phyloP scores from a whole-genome alignment of 2,113 vertebrate genomes.

The Gallinago media region DNA sequence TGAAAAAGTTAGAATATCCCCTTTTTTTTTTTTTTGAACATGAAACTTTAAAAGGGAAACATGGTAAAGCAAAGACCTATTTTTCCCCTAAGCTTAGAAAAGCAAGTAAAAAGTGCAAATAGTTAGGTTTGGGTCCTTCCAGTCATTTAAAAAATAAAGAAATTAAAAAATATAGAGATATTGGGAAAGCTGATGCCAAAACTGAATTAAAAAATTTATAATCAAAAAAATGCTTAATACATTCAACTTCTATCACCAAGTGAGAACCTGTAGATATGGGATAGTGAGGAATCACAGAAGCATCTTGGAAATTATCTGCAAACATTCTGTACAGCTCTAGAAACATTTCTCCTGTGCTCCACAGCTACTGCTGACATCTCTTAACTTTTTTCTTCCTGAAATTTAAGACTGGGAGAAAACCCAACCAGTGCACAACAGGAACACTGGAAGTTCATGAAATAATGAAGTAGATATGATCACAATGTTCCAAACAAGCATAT shows the following conservation, averaged over 20 bases:
- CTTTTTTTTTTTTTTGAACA: not conserved
- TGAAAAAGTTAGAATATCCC: not conserved
- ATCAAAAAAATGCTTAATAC: not conserved
- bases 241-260: not conserved
- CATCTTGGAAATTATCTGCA: not conserved
- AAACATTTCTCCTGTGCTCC: not conserved
- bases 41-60: not conserved
- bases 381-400: not conserved
- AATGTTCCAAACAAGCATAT: not conserved
- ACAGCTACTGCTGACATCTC: not conserved
- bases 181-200: not conserved
- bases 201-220: not conserved
- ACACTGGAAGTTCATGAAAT: not conserved
- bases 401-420: not conserved
- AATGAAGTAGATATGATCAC: not conserved
- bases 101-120: not conserved
- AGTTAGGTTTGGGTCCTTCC: not conserved
- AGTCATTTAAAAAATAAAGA: not conserved
- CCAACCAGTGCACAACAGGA: not conserved
- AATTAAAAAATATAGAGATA: too few relatives aligned
- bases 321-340: not conserved
- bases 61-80: not conserved
- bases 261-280: not conserved
- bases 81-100: not conserved
- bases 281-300: not conserved